A percentile compares a stretch with the other conserved stretches of the same genome.
These are phyloP conservation scores for Dipodomys ordii DNA, from an alignment of 2,113 vertebrate species.

Conservation along the genomic window DNA sequence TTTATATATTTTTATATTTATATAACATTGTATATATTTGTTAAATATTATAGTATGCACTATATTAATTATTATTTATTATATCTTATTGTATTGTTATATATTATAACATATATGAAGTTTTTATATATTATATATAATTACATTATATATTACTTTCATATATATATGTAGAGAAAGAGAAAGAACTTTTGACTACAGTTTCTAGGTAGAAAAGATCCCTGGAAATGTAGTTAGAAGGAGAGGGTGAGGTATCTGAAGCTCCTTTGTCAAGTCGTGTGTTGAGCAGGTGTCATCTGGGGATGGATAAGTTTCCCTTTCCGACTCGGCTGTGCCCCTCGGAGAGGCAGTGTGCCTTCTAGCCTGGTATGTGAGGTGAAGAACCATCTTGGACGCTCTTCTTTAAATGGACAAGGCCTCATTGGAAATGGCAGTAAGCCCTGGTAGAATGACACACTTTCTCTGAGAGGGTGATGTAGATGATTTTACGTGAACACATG, in stretches of 20 bases:
- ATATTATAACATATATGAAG: no score
- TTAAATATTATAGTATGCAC: no score
- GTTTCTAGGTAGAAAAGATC: not conserved
- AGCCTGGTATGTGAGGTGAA: no score
- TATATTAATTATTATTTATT: no score
- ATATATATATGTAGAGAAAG: no score
- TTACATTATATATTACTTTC: not conserved
- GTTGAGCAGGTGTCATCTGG: not conserved
- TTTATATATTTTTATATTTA: no score
- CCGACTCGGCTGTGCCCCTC: not conserved
- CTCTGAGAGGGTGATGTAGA: not conserved
- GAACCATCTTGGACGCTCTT: not conserved
- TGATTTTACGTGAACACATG: not conserved
- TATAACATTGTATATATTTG: no score
- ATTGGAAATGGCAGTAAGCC: not conserved
- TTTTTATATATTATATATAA: no score
- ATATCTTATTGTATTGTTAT: no score
- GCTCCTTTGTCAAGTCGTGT: accelerated
- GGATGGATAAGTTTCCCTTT: not conserved
- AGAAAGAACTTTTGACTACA: not conserved
- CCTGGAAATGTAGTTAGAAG: not conserved
- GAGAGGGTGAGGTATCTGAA: not conserved
- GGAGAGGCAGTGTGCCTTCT: not conserved
- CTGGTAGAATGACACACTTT: not conserved
- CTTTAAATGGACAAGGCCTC: not conserved